These are phyloP conservation scores for Danionella dracula DNA, from an alignment of 2,797 vertebrate species.

Conservation along the genomic window DNA sequence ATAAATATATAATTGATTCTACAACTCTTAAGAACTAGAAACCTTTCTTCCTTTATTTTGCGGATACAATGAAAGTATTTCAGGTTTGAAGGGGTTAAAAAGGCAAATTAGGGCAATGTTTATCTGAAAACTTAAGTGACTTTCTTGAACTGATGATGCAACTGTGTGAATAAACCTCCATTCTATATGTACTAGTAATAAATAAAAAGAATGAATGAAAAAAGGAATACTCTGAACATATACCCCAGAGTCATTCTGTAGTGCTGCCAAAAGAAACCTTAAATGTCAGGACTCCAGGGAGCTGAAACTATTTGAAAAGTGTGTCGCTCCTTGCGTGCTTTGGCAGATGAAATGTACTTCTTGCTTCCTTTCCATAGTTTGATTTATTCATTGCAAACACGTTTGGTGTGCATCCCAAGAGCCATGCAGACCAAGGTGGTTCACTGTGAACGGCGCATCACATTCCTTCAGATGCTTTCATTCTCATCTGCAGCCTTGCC, in stretches of 20 bases:
- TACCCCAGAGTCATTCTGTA: background rate
- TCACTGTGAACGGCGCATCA: background rate
- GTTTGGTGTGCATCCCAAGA: slow-evolving; percentile 10
- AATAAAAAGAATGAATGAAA: too few species aligned
- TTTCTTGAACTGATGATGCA: too few species aligned
- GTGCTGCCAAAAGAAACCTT: slow-evolving; percentile 34
- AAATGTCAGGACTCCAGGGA: slow-evolving; percentile 20
- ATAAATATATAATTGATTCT: too few species aligned
- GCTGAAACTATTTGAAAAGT: slow-evolving; percentile 28
- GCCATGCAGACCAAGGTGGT: background rate
- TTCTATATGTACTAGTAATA: too few species aligned
- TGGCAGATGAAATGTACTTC: background rate
- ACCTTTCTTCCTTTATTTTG: too few species aligned
- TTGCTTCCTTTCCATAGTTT: slow-evolving; percentile 13
- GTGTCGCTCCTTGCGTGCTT: slow-evolving; percentile 6
- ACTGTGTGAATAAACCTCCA: too few species aligned
- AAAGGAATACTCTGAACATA: too few species aligned
- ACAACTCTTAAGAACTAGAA: too few species aligned
- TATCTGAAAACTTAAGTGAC: too few species aligned
- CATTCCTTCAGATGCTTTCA: background rate
- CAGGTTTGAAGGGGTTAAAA: too few species aligned
- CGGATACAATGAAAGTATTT: too few species aligned
- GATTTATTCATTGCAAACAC: slow-evolving; percentile 36
- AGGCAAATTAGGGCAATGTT: too few species aligned
- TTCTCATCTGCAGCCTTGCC: slow-evolving; percentile 5